Percentiles rank a stretch among this genome's conserved stretches.
Evolutionary conservation across 2,797 vertebrate species (phyloP).

Genomic region (Siniperca undulata): DNA sequence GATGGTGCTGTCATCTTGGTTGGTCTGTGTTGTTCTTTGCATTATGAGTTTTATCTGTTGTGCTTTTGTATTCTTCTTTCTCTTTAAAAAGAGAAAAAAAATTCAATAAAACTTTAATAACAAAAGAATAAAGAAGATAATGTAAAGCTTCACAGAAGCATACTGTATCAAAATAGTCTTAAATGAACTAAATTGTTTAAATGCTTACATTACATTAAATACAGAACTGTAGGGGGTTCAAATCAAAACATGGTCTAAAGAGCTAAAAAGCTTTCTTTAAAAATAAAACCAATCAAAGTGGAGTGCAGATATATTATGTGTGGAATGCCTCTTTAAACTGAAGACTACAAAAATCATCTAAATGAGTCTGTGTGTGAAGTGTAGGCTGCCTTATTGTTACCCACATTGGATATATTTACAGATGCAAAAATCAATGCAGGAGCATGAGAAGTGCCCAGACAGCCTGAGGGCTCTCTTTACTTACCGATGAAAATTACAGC

Average conservation of each 20-base stretch:
- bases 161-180: neutral
- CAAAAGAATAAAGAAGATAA: neutral
- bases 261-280: neutral
- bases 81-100: neutral
- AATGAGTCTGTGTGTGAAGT: conserved; percentile 13
- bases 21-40: neutral
- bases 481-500: conserved; percentile 44
- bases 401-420: conserved; percentile 25
- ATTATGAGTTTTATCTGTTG: neutral
- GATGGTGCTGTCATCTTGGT: neutral
- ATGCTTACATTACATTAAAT: conserved; percentile 4
- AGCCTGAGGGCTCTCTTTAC: conserved; percentile 35
- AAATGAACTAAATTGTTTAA: neutral
- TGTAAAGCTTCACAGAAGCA: neutral
- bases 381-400: conserved; percentile 26
- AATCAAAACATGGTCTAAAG: neutral
- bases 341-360: conserved; percentile 3
- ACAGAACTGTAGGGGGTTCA: neutral
- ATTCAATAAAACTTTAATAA: neutral
- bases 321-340: conserved; percentile 20
- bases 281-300: conserved; percentile 8
- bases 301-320: neutral
- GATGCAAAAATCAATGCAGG: conserved; percentile 33
- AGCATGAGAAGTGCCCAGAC: conserved; percentile 27
- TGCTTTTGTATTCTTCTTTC: neutral